Evolutionary conservation across 2,797 vertebrate genomes (phyloP).

Genomic region (Amblyopsis hoosieri): DNA sequence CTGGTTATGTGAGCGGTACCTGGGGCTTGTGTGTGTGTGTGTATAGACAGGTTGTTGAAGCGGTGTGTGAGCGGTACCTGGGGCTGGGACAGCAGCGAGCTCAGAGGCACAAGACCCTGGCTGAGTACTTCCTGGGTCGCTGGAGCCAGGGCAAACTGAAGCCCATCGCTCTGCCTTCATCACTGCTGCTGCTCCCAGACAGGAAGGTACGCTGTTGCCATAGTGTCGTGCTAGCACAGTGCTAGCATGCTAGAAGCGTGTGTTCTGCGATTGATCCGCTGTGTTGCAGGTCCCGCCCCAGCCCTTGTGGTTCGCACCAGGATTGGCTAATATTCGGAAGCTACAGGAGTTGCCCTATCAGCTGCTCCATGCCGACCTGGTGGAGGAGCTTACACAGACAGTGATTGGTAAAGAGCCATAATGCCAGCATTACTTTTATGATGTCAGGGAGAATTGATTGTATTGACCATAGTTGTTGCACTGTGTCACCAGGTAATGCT

Average conservation of each 20-base stretch:
- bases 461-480: neutral
- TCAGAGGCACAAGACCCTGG: slow-evolving; percentile 68
- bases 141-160: slow-evolving; percentile 83
- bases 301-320: slow-evolving; percentile 82
- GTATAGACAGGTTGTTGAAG: slow-evolving; percentile 75
- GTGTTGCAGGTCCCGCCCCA: slow-evolving; percentile 78
- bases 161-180: slow-evolving; percentile 65
- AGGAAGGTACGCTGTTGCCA: slow-evolving; percentile 76
- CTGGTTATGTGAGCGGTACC: slow-evolving; percentile 52
- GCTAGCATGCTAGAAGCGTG: neutral
- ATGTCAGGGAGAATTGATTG: neutral
- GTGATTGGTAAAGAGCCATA: slow-evolving; percentile 73
- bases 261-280: slow-evolving; percentile 23
- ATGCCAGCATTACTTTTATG: neutral
- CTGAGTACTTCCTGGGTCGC: slow-evolving; percentile 81
- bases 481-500: slow-evolving; percentile 71
- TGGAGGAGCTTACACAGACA: slow-evolving; percentile 75
- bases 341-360: slow-evolving; percentile 82
- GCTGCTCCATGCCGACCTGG: slow-evolving; percentile 71
- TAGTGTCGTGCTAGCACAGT: neutral
- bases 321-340: slow-evolving; percentile 79
- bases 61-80: slow-evolving; percentile 69
- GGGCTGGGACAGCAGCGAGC: slow-evolving; percentile 51
- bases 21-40: slow-evolving; percentile 48
- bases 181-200: slow-evolving; percentile 77